Percentiles rank a stretch among this genome's conserved stretches.
Evolutionary conservation across 2,888 invertebrate genomes (phyloP).

Genomic region (Cerastis leucographa): DNA sequence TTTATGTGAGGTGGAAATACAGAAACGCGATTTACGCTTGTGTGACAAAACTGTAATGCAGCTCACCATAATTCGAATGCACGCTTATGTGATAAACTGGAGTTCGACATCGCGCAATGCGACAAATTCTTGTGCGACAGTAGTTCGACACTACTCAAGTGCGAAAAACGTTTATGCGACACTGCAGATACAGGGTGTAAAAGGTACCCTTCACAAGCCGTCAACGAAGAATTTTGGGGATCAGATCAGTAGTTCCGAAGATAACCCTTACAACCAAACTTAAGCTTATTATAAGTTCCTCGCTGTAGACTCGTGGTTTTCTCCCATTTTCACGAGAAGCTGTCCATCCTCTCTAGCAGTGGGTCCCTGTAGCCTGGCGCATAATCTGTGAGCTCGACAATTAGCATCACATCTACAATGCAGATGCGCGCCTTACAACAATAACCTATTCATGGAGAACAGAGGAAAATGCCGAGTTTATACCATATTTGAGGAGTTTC

Average conservation of each 20-base stretch:
- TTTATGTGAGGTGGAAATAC: too few relatives aligned
- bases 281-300: background rate
- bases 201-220: too few relatives aligned
- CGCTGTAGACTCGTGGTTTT: background rate
- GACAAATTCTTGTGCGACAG: too few relatives aligned
- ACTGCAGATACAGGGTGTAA: too few relatives aligned
- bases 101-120: too few relatives aligned
- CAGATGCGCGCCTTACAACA: constrained; percentile 70
- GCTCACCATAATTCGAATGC: too few relatives aligned
- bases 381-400: constrained; percentile 68
- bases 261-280: background rate
- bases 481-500: background rate
- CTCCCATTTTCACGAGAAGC: background rate
- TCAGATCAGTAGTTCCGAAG: background rate
- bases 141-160: too few relatives aligned
- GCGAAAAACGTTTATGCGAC: too few relatives aligned
- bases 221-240: too few relatives aligned
- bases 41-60: too few relatives aligned
- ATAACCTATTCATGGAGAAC: constrained; percentile 67
- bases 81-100: too few relatives aligned
- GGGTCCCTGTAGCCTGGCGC: constrained; percentile 38
- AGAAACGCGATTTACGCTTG: too few relatives aligned
- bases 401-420: constrained; percentile 73
- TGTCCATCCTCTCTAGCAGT: background rate
- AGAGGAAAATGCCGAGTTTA: constrained; percentile 11